Percentiles rank a stretch among this genome's conserved stretches.
Conservation (phyloP, 2,113 vertebrate genomes). For the Polypterus senegalus region DNA sequence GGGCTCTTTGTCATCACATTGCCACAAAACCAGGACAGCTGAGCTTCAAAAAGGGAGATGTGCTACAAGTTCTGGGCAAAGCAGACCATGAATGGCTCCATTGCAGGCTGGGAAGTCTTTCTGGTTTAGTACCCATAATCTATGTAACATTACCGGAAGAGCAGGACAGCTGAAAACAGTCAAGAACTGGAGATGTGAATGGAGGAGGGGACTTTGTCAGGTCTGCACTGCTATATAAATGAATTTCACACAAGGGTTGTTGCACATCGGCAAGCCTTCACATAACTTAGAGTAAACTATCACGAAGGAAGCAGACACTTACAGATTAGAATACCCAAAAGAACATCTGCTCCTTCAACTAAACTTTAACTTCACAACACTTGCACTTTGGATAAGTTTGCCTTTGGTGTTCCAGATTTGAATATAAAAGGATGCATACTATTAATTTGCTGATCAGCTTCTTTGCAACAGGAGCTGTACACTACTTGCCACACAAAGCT, state of each 20-base stretch:
- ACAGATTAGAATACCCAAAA: not conserved
- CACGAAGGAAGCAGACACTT: not conserved
- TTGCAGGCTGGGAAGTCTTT: conserved; percentile 56
- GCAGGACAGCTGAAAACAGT: not conserved
- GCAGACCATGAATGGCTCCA: conserved; percentile 74
- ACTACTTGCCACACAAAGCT: no score
- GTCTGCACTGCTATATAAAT: not conserved
- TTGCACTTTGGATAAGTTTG: no score
- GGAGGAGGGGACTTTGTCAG: conserved; percentile 10
- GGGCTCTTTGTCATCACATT: conserved; percentile 77
- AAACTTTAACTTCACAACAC: no score
- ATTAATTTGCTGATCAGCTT: no score
- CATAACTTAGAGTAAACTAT: no score
- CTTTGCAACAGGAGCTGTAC: no score
- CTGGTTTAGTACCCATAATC: conserved; percentile 76
- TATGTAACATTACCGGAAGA: conserved; percentile 61
- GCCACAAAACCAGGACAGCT: conserved; percentile 78
- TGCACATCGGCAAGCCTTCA: no score
- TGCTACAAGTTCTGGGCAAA: conserved; percentile 61
- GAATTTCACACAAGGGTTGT: not conserved
- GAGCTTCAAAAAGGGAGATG: conserved; percentile 82
- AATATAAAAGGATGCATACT: no score
- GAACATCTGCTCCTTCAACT: not conserved
- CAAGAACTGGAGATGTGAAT: conserved; percentile 8
- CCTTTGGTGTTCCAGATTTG: no score